Evolutionary conservation across 2,113 vertebrate genomes (phyloP), one percentile per base, ranked within the genome.

Genomic region (Tetraodon nigroviridis): DNA sequence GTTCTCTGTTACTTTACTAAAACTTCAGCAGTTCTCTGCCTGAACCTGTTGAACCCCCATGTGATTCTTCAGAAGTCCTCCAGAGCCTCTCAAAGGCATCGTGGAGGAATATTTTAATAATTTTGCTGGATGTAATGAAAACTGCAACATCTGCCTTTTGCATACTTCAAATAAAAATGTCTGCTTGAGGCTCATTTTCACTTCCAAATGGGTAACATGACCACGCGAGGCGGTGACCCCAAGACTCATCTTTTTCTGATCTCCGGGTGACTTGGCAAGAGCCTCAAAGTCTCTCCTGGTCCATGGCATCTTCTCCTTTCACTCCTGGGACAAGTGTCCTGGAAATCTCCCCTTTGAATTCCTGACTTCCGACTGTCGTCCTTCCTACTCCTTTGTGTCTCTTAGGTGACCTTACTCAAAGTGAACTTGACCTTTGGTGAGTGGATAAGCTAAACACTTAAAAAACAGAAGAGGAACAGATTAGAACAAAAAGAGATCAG

Each of bases 311-410:
- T 76, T 64, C 77, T 76, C 49, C 42, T 80, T 71, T 27, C 86
- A 73, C 87, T 89, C 62, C 79, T 83, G 76, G 81, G 83, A 87
- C 79, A 59, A 82, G 76, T 72, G 78, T 85, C 84, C 78, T 69
- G 69, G 71, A 72, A 81, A 48, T 29, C 59, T 52, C 2, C 40
- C 40, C 76, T 84, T 86, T 84, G 80, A 86, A 81, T 75, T 66
- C 12, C 48, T 77, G 49, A 51, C 65, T 84, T 85, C 72, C 7
- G 1, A 37, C 32, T 37, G 8, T 11, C 2, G 8, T 37, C 32
- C 8, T 37, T 37, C 32, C 32, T 27, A 5, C 82, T 78, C 63
- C 8, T 61, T 27, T 41, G 14, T 52, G 27, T 56, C 27, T 24
- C 54, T 18, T 58, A 54, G 7, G 24, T 27, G 24, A 27, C 24